These are phyloP conservation scores for Hystrix brachyura DNA, from an alignment of 2,113 vertebrate genomes.

Conservation along the genomic window DNA sequence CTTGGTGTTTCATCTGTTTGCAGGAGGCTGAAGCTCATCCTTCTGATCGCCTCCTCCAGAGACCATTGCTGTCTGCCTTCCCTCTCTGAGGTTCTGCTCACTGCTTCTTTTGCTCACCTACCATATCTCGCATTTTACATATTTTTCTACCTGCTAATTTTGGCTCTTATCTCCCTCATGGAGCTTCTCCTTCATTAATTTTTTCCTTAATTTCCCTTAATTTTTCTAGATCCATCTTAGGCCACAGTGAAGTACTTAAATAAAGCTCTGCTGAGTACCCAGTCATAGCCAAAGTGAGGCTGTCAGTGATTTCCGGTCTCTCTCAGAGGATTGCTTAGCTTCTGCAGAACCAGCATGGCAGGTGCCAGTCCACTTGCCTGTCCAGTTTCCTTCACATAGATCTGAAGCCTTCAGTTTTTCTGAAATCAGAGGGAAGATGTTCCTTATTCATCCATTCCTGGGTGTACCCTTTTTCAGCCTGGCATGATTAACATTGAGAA, in stretches of 20 bases:
- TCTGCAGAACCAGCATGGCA: background rate
- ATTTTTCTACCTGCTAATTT: background rate
- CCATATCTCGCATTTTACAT: background rate
- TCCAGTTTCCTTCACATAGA: background rate
- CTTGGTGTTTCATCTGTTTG: background rate
- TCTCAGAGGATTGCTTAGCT: background rate
- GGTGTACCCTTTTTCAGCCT: background rate
- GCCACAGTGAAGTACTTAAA: background rate
- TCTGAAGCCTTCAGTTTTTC: background rate
- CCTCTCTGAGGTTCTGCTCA: background rate
- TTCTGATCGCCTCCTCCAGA: background rate
- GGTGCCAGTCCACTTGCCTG: background rate
- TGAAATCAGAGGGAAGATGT: background rate
- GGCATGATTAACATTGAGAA: background rate
- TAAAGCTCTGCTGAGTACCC: background rate
- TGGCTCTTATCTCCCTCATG: background rate
- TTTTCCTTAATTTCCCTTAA: background rate
- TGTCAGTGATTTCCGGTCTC: background rate
- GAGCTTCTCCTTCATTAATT: background rate
- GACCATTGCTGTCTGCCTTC: background rate
- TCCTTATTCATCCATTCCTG: background rate
- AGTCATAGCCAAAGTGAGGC: background rate
- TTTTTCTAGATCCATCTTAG: background rate
- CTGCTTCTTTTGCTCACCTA: background rate
- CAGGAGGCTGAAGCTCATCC: background rate